These are phyloP conservation scores for Clepsis dumicolana DNA, from an alignment of 2,888 invertebrate species.

Conservation along the genomic window DNA sequence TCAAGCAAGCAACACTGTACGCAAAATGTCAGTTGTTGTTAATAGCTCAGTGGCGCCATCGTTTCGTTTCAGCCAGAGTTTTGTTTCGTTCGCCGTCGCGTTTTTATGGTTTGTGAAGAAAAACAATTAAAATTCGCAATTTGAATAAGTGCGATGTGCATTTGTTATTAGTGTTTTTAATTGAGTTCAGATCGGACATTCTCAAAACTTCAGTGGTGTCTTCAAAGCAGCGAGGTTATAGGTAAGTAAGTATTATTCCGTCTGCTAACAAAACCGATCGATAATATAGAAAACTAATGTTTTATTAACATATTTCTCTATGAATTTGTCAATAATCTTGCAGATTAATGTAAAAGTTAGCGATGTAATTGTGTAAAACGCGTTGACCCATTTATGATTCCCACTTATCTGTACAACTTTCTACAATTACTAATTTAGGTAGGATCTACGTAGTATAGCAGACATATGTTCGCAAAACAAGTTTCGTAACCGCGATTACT, in stretches of 20 bases:
- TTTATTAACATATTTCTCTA: slow-evolving; percentile 53
- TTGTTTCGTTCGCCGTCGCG: slow-evolving; percentile 37
- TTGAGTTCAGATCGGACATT: slow-evolving; percentile 13
- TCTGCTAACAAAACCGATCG: slow-evolving; percentile 72
- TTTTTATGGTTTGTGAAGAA: slow-evolving; percentile 41
- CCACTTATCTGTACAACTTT: slow-evolving; percentile 51
- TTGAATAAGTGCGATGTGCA: slow-evolving; percentile 38
- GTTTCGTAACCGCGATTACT: slow-evolving; percentile 32
- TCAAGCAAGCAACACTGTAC: slow-evolving; percentile 11
- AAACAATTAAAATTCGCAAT: slow-evolving; percentile 35
- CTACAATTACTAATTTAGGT: slow-evolving; percentile 45
- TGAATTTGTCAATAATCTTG: slow-evolving; percentile 46
- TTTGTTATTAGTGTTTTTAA: slow-evolving; percentile 36
- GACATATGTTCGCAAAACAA: slow-evolving; percentile 33
- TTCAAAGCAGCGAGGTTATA: slow-evolving; percentile 30
- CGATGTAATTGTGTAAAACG: slow-evolving; percentile 28
- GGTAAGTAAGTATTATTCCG: slow-evolving; percentile 46
- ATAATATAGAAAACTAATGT: slow-evolving; percentile 70
- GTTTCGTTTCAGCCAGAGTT: slow-evolving; percentile 8
- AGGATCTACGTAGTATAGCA: slow-evolving; percentile 20
- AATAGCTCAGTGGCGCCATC: slow-evolving; percentile 42
- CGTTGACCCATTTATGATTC: slow-evolving; percentile 54
- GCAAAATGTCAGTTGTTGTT: slow-evolving; percentile 22
- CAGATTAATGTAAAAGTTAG: slow-evolving; percentile 40
- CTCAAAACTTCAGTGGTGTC: not conserved